Evolutionary conservation across 1,140 invertebrate genomes (phyloP).

Genomic region (Drosophila micromelanica): DNA sequence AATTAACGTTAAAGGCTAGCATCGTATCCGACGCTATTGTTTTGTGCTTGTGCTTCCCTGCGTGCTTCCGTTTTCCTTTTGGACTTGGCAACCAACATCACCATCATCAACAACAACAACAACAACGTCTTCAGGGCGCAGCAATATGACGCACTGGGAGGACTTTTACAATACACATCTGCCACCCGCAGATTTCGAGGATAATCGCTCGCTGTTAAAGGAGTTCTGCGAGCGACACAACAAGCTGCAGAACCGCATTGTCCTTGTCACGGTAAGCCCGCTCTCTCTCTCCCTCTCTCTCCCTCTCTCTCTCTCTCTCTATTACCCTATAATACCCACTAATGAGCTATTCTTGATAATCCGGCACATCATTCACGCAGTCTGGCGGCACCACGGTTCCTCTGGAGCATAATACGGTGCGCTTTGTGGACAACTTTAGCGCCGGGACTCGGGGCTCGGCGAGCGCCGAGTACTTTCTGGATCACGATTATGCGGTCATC

Average conservation of each 20-base stretch:
- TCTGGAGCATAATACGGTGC: slow-evolving; percentile 97
- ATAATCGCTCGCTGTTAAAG: slow-evolving; percentile 88
- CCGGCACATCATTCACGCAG: slow-evolving; percentile 83
- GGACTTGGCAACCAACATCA: neutral
- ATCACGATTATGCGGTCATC: slow-evolving; percentile 91
- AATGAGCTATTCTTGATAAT: slow-evolving; percentile 20
- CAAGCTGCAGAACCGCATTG: slow-evolving; percentile 88
- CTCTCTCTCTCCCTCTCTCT: too few species aligned
- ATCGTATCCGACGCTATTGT: slow-evolving; percentile 42
- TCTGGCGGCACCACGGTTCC: slow-evolving; percentile 98
- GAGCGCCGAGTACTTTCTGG: slow-evolving; percentile 97
- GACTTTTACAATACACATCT: slow-evolving; percentile 91
- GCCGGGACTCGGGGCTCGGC: slow-evolving; percentile 96
- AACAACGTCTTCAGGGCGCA: slow-evolving; percentile 13
- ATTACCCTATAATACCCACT: slow-evolving; percentile 19
- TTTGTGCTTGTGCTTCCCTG: slow-evolving; percentile 50
- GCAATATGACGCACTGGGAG: slow-evolving; percentile 87
- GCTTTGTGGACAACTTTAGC: slow-evolving; percentile 99
- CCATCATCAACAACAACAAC: neutral
- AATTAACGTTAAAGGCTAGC: slow-evolving; percentile 46
- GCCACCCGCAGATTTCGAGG: slow-evolving; percentile 89
- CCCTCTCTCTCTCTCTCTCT: neutral
- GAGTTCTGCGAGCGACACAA: slow-evolving; percentile 89
- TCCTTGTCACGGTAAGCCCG: slow-evolving; percentile 89
- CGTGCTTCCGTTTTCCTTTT: slow-evolving; percentile 31